Evolutionary conservation across 2,888 invertebrate genomes (phyloP), one percentile per base, ranked within the genome.

Genomic region (Cordylochernes scorpioides): DNA sequence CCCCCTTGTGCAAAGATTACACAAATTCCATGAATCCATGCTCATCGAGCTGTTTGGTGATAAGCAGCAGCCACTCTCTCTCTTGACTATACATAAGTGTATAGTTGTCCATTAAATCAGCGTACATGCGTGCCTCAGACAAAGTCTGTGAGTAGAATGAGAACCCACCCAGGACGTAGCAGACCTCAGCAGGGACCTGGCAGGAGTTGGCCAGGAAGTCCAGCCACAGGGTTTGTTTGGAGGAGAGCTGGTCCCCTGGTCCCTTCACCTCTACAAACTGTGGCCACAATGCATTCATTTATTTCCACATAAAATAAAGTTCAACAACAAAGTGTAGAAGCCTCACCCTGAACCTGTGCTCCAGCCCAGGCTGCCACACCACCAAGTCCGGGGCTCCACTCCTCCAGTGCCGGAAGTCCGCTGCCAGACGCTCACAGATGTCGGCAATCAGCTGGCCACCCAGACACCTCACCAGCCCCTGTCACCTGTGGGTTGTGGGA

Each of bases 241-340:
- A 56, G 0, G 78, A 75, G 3, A 82, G 58, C 36, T 59, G 60
- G 57, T 84, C 84, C 18, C 64, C 62, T 24, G 78, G 77, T 1
- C 80, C 74, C 55, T 84, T 84, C 6, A 84, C 82, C 58, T 84
- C 82, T 5, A 75, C 68, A 47, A 80, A 50, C 52, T 58, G 40
- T 7, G 42, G 38, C 15, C 13, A 24, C 25, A n/a, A n/a, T n/a
- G n/a, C n/a, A n/a, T n/a, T n/a, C n/a, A n/a, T n/a, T n/a, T n/a
- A n/a, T n/a, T n/a, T n/a, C n/a, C n/a, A n/a, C n/a, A n/a, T n/a
- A n/a, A n/a, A n/a, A n/a, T n/a, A n/a, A n/a, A n/a, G n/a, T n/a
- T n/a, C n/a, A n/a, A n/a, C n/a, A n/a, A n/a, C n/a, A n/a, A n/a
- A n/a, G n/a, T n/a, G 5, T 14, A 22, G 22, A 22, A 22, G 5